A percentile compares a stretch with the other conserved stretches of the same genome.
Evolutionary conservation across 2,797 vertebrate species (phyloP).

Genomic region (Paramormyrops hopkinsi): DNA sequence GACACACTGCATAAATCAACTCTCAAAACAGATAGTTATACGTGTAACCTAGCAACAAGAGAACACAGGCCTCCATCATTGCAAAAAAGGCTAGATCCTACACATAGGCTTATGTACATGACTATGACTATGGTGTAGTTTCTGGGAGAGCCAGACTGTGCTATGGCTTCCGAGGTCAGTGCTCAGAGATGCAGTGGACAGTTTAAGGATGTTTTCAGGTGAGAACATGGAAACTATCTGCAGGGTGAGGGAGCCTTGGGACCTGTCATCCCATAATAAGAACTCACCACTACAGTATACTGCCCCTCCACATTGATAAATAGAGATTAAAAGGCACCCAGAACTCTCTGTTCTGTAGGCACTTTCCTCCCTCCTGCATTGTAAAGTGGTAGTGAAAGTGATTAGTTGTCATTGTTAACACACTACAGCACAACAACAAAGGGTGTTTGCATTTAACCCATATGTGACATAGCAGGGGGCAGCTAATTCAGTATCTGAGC

Average conservation of each 20-base stretch:
- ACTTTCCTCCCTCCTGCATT: not conserved
- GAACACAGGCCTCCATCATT: not conserved
- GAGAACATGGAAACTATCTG: not conserved
- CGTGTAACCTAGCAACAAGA: not conserved
- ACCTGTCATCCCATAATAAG: not conserved
- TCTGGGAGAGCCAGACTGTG: not conserved
- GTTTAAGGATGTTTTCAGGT: not conserved
- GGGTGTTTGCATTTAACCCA: not conserved
- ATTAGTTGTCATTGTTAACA: not conserved
- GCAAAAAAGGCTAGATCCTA: not conserved
- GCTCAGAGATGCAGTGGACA: not conserved
- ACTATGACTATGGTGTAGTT: not conserved
- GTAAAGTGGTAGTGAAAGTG: not conserved
- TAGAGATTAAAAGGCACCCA: not conserved
- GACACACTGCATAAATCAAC: not conserved
- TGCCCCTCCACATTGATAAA: slow-evolving; percentile 29
- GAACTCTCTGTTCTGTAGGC: not conserved
- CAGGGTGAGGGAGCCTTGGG: not conserved
- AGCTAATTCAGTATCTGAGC: not conserved
- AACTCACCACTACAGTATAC: not conserved
- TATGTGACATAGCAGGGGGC: not conserved
- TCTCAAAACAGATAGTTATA: not conserved
- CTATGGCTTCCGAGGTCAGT: not conserved
- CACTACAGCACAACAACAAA: not conserved
- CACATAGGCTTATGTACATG: not conserved